Percentiles rank a stretch among this genome's conserved stretches.
These are phyloP conservation scores for Drosophila prostipennis DNA, from an alignment of 2,888 invertebrate species.

Conservation along the genomic window DNA sequence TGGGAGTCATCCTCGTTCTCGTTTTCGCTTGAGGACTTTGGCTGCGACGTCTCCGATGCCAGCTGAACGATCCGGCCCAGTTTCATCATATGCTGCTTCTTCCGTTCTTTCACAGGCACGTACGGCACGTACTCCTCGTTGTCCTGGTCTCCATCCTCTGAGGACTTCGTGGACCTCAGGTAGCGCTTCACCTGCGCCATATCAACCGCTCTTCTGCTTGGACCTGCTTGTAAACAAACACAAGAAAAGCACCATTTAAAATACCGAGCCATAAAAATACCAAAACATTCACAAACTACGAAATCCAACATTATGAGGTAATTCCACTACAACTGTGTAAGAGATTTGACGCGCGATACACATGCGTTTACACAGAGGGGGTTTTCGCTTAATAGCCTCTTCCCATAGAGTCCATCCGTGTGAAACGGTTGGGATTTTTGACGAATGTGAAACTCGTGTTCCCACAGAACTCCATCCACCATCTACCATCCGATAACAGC, in stretches of 20 bases:
- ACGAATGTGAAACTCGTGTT: too few species aligned
- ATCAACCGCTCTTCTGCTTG: not conserved
- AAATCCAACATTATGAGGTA: not conserved
- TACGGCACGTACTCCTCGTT: constrained; percentile 94
- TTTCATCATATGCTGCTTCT: constrained; percentile 92
- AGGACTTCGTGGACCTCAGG: constrained; percentile 85
- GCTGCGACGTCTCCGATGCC: constrained; percentile 86
- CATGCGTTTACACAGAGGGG: too few species aligned
- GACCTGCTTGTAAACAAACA: constrained; percentile 7
- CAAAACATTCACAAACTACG: too few species aligned
- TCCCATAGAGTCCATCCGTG: too few species aligned
- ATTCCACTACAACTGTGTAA: not conserved
- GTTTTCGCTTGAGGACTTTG: constrained; percentile 93
- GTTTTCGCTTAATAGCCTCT: too few species aligned
- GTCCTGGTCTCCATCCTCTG: constrained; percentile 85
- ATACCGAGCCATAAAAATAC: not conserved
- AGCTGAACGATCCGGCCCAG: constrained; percentile 91
- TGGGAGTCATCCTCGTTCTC: constrained; percentile 92
- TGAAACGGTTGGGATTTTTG: too few species aligned
- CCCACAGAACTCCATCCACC: too few species aligned
- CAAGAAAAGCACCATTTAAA: not conserved
- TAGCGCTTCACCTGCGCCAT: constrained; percentile 85
- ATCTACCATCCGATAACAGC: too few species aligned
- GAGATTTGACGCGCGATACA: too few species aligned
- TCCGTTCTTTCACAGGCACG: constrained; percentile 95